Evolutionary conservation across 1,140 invertebrate species (phyloP).

Genomic region (Schlechtendalia chinensis): DNA sequence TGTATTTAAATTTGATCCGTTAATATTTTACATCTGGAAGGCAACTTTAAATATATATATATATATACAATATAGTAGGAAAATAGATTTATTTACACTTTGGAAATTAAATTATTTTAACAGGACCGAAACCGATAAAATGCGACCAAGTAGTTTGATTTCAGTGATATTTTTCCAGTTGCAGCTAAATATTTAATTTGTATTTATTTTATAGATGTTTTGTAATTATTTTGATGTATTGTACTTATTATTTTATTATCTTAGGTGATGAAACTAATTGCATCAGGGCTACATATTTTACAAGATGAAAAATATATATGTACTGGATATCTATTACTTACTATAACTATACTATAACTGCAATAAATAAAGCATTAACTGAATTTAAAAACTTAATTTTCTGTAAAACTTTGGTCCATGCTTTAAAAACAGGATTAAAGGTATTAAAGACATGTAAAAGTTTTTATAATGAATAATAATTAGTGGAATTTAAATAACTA

Average conservation of each 20-base stretch:
- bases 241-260: background rate
- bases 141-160: too few relatives aligned
- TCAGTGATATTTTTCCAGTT: too few relatives aligned
- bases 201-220: too few relatives aligned
- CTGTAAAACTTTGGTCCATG: conserved; percentile 8
- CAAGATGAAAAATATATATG: conserved; percentile 2
- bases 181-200: too few relatives aligned
- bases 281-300: background rate
- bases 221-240: background rate
- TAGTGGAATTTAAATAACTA: background rate
- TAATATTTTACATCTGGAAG: too few relatives aligned
- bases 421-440: conserved; percentile 11
- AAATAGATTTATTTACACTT: too few relatives aligned
- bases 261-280: conserved; percentile 17
- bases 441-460: background rate
- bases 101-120: too few relatives aligned
- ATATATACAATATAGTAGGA: too few relatives aligned
- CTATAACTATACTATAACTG: background rate
- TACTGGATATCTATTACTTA: conserved; percentile 20
- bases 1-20: too few relatives aligned
- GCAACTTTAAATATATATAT: too few relatives aligned
- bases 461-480: background rate
- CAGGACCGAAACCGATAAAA: too few relatives aligned
- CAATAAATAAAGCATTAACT: background rate
- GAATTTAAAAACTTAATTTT: conserved; percentile 11